A percentile compares a stretch with the other conserved stretches of the same genome.
Evolutionary conservation across 1,140 invertebrate genomes (phyloP).

Genomic region (Zaprionus ghesquierei): DNA sequence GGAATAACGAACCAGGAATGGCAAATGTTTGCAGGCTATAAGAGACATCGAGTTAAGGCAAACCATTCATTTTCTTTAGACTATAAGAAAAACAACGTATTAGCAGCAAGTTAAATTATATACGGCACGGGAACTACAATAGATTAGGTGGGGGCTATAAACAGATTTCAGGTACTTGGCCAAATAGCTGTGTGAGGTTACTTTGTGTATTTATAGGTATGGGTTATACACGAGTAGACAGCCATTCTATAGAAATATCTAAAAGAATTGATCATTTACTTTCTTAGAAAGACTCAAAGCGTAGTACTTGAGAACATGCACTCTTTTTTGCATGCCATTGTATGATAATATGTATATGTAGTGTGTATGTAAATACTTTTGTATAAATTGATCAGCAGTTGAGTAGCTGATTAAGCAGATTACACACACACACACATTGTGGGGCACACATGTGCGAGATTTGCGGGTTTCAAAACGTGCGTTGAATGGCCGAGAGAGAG

Average conservation of each 20-base stretch:
- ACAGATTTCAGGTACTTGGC: background rate
- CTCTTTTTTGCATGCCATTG: too few species aligned
- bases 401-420: background rate
- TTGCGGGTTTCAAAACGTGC: background rate
- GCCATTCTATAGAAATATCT: too few species aligned
- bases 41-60: conserved; percentile 41
- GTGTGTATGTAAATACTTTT: too few species aligned
- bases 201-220: too few species aligned
- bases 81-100: background rate
- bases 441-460: background rate
- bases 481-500: background rate
- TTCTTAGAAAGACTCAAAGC: too few species aligned
- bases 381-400: background rate
- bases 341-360: too few species aligned
- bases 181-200: background rate
- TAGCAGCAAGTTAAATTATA: background rate
- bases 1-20: conserved; percentile 98
- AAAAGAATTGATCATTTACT: too few species aligned
- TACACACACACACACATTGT: background rate
- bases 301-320: too few species aligned
- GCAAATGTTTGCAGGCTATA: conserved; percentile 98
- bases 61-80: conserved; percentile 41
- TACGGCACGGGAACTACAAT: background rate
- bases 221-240: too few species aligned
- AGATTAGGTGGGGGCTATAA: background rate